A percentile compares a stretch with the other conserved stretches of the same genome.
Conservation (phyloP, 2,113 vertebrate genomes). For the Polypterus bichir region DNA sequence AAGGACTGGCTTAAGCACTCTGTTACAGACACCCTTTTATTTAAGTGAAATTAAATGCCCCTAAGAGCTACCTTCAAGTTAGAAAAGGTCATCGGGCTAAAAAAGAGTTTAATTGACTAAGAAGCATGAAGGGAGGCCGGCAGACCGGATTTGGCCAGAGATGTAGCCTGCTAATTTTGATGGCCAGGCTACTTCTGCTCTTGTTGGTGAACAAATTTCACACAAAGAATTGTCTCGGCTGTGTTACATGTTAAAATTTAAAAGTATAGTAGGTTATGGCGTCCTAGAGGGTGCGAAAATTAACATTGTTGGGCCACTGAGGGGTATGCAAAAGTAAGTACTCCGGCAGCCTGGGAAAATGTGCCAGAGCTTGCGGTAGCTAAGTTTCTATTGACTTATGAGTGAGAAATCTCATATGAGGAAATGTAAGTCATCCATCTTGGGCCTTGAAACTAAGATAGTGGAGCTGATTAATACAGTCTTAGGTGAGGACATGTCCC, state of each 20-base stretch:
- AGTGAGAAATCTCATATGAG: too few species aligned
- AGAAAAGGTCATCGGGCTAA: constrained; percentile 52
- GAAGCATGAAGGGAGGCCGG: constrained; percentile 39
- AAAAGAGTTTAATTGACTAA: constrained; percentile 48
- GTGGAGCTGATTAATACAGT: too few species aligned
- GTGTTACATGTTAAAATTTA: neutral
- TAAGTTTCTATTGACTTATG: too few species aligned
- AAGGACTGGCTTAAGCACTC: constrained; percentile 67
- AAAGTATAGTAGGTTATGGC: neutral
- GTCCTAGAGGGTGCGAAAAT: neutral
- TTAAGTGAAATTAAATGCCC: constrained; percentile 52
- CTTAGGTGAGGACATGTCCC: too few species aligned
- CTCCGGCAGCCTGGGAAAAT: constrained; percentile 25
- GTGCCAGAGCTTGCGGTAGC: neutral
- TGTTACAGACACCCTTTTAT: constrained; percentile 56
- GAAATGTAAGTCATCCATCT: too few species aligned
- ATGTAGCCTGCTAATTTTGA: neutral
- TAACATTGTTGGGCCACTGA: neutral
- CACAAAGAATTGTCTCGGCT: neutral
- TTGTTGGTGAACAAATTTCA: neutral
- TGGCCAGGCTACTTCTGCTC: neutral
- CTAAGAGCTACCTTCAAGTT: constrained; percentile 62
- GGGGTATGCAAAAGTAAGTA: neutral
- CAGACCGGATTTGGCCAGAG: constrained; percentile 28
- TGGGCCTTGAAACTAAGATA: too few species aligned